Evolutionary conservation across 1,140 invertebrate species (phyloP), one percentile per base, ranked within the genome.

Genomic region (Ceratosolen fusciceps): DNA sequence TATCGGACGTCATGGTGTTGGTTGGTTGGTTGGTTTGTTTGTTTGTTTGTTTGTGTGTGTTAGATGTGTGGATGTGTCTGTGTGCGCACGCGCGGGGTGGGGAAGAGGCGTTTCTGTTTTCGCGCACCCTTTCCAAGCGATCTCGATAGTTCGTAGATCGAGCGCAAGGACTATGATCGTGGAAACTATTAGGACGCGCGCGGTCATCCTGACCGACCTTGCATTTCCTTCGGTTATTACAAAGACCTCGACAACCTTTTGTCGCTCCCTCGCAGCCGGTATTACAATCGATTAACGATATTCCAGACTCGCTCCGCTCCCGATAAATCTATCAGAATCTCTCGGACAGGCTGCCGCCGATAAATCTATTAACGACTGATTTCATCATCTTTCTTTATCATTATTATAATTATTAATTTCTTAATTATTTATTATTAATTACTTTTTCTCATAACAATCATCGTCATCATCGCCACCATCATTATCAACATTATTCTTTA

Each of bases 261-360:
- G 68, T 71, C 4, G 26, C 49, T 16, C 49, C 37, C 37, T 70
- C 19, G 65, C 34, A 77, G 54, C 67, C 34, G 54, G 31, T 71
- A 54, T 71, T 26, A 43, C 54, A 70, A 77, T 71, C 54, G 54
- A 71, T 52, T 19, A 14, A 54, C 47, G 26, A 71, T 71, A 65
- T 16, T 56, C 26, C 34, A 29, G 14, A 52, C 62, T 54, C 54
- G 39, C n/a, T 19, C 39, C 3, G 52, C 65, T 54, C 52, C n/a
- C 62, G 49, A 77, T 77, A 26, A 56, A 70, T 37, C 47, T 65
- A 76, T 76, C 65, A 76, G 74, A 47, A 65, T 76, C 29, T 76
- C 29, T 76, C 62, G n/a, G 47, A 60, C 73, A 31, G 26, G 39
- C 49, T 77, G 75, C 52, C 31, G 75, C 52, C 31, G 49, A 29